Base-by-base conservation (phyloP, 2,888 invertebrate genomes). In the Nymphalis c-album region DNA sequence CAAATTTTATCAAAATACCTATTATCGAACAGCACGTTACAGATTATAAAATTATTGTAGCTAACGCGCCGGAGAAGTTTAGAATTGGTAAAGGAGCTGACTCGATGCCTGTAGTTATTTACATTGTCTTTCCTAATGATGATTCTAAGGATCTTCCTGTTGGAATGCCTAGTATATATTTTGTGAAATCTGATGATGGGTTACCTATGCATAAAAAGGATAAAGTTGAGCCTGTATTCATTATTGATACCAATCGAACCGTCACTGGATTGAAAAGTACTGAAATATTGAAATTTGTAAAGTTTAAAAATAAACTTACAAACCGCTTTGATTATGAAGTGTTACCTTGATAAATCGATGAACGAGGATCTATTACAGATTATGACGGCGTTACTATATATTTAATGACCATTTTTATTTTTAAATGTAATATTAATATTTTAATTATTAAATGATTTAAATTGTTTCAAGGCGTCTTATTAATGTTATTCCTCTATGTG, bases 251-350 rank as follows among this genome's bases (percentile, higher is more conserved):
- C 71, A 91, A 91, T 63, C 80, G 91, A 46, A 90, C 87, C 0
- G 87, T 90, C 0, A 90, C 91, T 0, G 85, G 87, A 3, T 58
- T 90, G 17, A 87, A 84, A 69, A 91, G 91, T 71, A 86, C 81
- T 67, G 83, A 84, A 73, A 75, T 91, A 22, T 75, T 81, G 1
- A 91, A 88, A 74, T 83, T 79, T 58, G 69, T 91, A 0, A 84
- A 74, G 62, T 89, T 91, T 58, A 87, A 78, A 76, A 90, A 79
- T 68, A 88, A 86, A 77, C 74, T 83, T n/a, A 75, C 75, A 2
- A 78, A 79, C 57, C 75, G 60, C 35, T 61, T 64, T 4, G 40
- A 64, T 26, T 50, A 59, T 26, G 13, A 55, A 55, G 31, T n/a
- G 16, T 7, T 47, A 17, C n/a, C 20, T 20, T 58, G 35, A 58